Evolutionary conservation across 2,888 invertebrate genomes (phyloP).

Genomic region (Tiliacea aurago): DNA sequence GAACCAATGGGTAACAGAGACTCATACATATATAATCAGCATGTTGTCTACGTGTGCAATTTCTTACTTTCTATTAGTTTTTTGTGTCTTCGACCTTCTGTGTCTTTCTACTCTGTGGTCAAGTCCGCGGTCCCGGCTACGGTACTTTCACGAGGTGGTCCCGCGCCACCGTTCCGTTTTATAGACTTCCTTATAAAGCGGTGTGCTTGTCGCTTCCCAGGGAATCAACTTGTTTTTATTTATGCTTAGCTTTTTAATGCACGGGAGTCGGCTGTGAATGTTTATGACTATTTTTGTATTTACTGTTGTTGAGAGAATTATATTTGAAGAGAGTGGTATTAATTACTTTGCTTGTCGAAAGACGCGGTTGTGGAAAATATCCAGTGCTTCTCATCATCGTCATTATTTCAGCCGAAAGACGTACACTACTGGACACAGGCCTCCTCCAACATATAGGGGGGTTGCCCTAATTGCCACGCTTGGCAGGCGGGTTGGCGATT

Average conservation of each 20-base stretch:
- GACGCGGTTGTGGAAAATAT: not conserved
- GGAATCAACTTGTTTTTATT: conserved; percentile 50
- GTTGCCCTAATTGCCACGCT: no score
- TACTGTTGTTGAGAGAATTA: not conserved
- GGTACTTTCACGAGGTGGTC: conserved; percentile 40
- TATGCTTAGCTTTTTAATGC: conserved; percentile 8
- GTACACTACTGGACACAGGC: no score
- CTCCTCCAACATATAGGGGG: no score
- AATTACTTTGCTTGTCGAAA: not conserved
- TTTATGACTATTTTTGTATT: not conserved
- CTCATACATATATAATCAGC: not conserved
- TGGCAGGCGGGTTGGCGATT: no score
- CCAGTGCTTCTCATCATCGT: no score
- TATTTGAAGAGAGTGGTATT: not conserved
- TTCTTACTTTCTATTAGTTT: not conserved
- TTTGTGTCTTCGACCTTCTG: conserved; percentile 10
- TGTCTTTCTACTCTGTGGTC: not conserved
- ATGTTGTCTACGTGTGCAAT: no score
- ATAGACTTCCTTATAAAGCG: conserved; percentile 38
- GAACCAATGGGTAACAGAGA: not conserved
- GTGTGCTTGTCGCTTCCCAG: conserved; percentile 18
- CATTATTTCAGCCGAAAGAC: no score
- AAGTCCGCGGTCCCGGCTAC: not conserved
- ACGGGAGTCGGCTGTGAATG: not conserved
- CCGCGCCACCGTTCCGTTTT: conserved; percentile 31